Base-by-base conservation (phyloP, 2,797 vertebrate genomes). In the Sebastes minor region DNA sequence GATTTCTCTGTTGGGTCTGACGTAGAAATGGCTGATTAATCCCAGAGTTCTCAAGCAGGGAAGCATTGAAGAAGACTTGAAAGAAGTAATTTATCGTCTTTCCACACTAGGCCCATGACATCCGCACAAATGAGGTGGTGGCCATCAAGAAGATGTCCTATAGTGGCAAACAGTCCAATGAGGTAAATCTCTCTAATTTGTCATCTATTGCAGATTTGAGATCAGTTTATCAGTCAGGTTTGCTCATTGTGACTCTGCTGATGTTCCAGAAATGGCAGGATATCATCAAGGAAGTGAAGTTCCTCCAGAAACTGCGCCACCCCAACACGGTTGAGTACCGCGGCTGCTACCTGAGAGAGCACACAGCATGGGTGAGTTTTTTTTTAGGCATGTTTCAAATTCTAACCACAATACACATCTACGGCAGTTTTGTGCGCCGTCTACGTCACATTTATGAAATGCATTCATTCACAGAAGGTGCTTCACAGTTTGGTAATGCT, bases 141-240 rank as follows among this genome's bases (percentile, higher is more conserved):
- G 97, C 97, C 86, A 98, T 98, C 93, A 98, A 98, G 94, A 98
- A 98, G 94, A 98, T 98, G 97, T 98, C 97, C 13, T 98, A 98
- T 73, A 97, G 97, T 53, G 97, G 97, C 88, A 98, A 98, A 79
- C 97, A 98, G 88, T 98, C 97, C 78, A 98, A 97, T 63, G 97
- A 98, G 97, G 97, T 98, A 88, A 73, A 89, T 88, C 25, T 12
- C 42, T 59, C 4, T 49, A 3, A 28, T 13, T 20, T 2, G 10
- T n/a, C 14, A 8, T 65, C 14, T 25, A 0, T 6, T 12, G 4
- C 2, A n/a, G 23, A 25, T 20, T 1, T 57, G 3, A 52, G 13
- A 52, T 74, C 20, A 4, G 10, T 68, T 65, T 6, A 42, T 30
- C 11, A 1, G 6, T 62, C 1, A 3, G 2, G 6, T 64, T 74